These are phyloP conservation scores for Zaprionus lachaisei DNA, from an alignment of 1,140 invertebrate genomes.

Conservation along the genomic window DNA sequence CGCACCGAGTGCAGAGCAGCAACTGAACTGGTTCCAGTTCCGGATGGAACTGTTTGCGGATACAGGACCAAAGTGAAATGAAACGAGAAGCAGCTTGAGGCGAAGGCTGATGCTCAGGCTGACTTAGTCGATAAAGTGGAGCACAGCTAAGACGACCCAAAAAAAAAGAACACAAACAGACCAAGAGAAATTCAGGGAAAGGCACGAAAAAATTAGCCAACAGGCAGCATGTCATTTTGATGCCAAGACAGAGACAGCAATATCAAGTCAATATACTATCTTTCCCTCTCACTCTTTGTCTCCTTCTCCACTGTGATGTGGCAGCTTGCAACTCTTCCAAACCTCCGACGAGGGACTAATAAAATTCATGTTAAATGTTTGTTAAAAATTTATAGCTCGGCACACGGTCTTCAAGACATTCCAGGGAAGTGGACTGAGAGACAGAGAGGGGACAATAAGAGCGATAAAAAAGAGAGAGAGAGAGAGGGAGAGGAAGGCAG, in stretches of 20 bases:
- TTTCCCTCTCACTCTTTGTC: not conserved
- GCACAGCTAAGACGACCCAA: slow-evolving; percentile 25
- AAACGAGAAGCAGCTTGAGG: slow-evolving; percentile 9
- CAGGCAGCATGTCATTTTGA: slow-evolving; percentile 58
- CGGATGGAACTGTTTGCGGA: not conserved
- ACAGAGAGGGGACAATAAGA: not conserved
- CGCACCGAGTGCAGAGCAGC: not conserved
- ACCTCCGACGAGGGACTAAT: slow-evolving; percentile 71
- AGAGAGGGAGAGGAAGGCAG: not conserved
- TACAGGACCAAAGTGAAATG: slow-evolving; percentile 17
- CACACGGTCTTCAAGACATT: slow-evolving; percentile 28
- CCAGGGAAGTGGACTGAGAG: slow-evolving; percentile 19
- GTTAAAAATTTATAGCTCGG: slow-evolving; percentile 78
- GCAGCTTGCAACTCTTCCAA: slow-evolving; percentile 26
- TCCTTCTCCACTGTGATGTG: not conserved
- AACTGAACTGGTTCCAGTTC: slow-evolving; percentile 42
- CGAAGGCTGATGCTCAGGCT: not conserved
- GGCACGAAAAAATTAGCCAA: slow-evolving; percentile 39
- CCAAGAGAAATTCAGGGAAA: slow-evolving; percentile 13
- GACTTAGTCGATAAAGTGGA: slow-evolving; percentile 35
- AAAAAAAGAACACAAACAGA: slow-evolving; percentile 2
- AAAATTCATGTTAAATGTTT: slow-evolving; percentile 84
- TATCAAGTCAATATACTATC: slow-evolving; percentile 15
- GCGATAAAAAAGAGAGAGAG: not conserved
- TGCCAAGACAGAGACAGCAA: slow-evolving; percentile 38